phyloP scores from a whole-genome alignment of 2,888 invertebrate genomes.

The Diploptera punctata region DNA sequence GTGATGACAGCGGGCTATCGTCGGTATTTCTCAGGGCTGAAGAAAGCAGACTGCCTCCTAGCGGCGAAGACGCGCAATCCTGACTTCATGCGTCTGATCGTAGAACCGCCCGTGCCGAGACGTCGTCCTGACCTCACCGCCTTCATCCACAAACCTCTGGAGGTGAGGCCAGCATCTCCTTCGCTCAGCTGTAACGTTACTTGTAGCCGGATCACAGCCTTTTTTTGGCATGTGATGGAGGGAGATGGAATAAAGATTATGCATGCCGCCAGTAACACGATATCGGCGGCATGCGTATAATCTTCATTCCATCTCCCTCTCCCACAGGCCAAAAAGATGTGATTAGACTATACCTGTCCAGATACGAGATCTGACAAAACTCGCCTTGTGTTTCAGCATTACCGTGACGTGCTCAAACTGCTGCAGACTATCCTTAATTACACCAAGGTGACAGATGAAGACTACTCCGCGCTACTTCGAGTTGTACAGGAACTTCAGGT shows the following conservation, averaged over 20 bases:
- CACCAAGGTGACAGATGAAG: constrained; percentile 58
- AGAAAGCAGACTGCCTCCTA: constrained; percentile 84
- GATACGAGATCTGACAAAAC: no score
- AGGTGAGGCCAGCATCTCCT: no score
- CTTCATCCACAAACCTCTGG: constrained; percentile 82
- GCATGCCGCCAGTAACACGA: no score
- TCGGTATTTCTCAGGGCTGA: constrained; percentile 83
- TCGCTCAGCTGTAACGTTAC: no score
- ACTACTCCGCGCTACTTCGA: constrained; percentile 57
- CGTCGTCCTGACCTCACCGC: constrained; percentile 85
- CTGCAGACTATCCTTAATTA: constrained; percentile 62
- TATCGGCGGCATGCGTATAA: no score
- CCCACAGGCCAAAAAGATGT: no score
- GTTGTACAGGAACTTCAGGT: constrained; percentile 59
- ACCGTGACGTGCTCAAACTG: constrained; percentile 67
- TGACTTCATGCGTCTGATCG: constrained; percentile 80
- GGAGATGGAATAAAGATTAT: no score
- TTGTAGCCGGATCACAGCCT: no score
- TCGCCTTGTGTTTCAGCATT: constrained; percentile 66
- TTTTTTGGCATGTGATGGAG: no score
- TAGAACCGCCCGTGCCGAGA: constrained; percentile 80
- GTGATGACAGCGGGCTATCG: constrained; percentile 79
- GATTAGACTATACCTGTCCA: no score
- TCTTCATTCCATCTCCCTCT: no score
- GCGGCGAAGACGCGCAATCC: constrained; percentile 68